Percentiles rank a stretch among this genome's conserved stretches.
Evolutionary conservation across 2,888 invertebrate genomes (phyloP).

Genomic region (Drosophila basisetae): DNA sequence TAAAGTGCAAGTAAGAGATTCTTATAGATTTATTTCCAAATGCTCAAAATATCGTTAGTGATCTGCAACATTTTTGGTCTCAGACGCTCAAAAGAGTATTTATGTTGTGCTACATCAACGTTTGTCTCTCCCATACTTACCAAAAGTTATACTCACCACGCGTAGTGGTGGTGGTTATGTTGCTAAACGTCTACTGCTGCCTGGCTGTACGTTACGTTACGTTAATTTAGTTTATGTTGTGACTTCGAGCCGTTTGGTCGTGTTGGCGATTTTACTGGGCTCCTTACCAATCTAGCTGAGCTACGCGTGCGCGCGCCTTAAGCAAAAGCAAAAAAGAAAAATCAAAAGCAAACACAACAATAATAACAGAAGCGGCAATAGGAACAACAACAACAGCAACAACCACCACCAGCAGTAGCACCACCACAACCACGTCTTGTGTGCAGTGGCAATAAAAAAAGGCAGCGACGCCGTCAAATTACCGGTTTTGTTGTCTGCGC

Average conservation of each 20-base stretch:
- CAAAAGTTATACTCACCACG: slow-evolving; percentile 42
- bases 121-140: slow-evolving; percentile 17
- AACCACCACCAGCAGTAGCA: neutral
- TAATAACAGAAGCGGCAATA: slow-evolving; percentile 19
- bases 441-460: slow-evolving; percentile 35
- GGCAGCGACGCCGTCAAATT: slow-evolving; percentile 59
- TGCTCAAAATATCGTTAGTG: neutral
- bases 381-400: slow-evolving; percentile 7
- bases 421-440: slow-evolving; percentile 36
- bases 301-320: slow-evolving; percentile 68
- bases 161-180: slow-evolving; percentile 19
- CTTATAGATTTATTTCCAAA: neutral
- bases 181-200: slow-evolving; percentile 17
- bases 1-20: neutral
- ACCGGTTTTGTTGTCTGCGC: slow-evolving; percentile 71
- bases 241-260: slow-evolving; percentile 66
- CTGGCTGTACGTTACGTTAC: slow-evolving; percentile 13
- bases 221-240: slow-evolving; percentile 63
- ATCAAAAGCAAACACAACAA: slow-evolving; percentile 34
- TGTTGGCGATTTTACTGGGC: slow-evolving; percentile 37
- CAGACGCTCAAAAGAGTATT: slow-evolving; percentile 12
- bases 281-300: slow-evolving; percentile 29
- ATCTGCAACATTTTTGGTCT: neutral
- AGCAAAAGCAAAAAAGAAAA: slow-evolving; percentile 45
- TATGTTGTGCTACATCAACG: slow-evolving; percentile 6